phyloP scores from a whole-genome alignment of 2,888 invertebrate genomes.

The Cinara cedri region DNA sequence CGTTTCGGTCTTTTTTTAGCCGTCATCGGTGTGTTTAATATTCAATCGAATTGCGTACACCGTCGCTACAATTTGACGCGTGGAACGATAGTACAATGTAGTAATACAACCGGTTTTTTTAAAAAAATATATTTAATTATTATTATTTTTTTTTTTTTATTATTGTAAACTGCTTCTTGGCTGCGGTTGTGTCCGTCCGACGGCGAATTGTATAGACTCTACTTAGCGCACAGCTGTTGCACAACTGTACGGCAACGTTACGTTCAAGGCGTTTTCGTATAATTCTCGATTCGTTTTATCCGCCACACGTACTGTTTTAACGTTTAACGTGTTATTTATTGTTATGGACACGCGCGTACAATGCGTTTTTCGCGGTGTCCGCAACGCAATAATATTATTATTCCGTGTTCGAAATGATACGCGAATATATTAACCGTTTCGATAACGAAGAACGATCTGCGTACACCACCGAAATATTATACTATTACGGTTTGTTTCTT shows the following conservation, averaged over 20 bases:
- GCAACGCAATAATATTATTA: neutral
- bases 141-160: too few species aligned
- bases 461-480: too few species aligned
- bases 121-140: too few species aligned
- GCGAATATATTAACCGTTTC: too few species aligned
- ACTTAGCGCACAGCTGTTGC: conserved; percentile 46
- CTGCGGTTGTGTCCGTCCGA: neutral
- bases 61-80: neutral
- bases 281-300: neutral
- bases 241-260: conserved; percentile 15
- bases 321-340: neutral
- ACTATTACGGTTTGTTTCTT: too few species aligned
- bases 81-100: conserved; percentile 23
- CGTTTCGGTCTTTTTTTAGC: too few species aligned
- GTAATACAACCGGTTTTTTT: conserved; percentile 21
- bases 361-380: neutral
- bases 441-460: too few species aligned
- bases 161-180: too few species aligned
- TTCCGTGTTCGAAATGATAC: neutral
- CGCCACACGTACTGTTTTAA: neutral
- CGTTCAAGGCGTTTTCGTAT: conserved; percentile 46
- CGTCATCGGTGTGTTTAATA: too few species aligned
- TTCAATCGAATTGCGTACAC: neutral
- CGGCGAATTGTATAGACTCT: conserved; percentile 54
- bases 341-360: neutral